A percentile compares a stretch with the other conserved stretches of the same genome.
phyloP scores from a whole-genome alignment of 2,797 vertebrate genomes.

The Silurus aristotelis region DNA sequence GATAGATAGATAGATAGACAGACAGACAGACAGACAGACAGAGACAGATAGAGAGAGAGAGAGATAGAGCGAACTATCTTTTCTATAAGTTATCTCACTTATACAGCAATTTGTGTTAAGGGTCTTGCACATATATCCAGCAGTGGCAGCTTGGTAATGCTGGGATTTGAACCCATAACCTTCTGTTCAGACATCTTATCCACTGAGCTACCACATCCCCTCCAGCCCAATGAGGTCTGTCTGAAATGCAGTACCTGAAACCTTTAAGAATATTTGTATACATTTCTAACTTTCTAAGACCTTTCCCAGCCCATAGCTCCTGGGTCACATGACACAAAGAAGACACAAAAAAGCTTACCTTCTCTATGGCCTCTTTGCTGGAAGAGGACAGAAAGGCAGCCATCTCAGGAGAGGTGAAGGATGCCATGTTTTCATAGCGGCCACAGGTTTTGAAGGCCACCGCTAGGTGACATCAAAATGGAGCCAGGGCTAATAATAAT shows the following conservation, averaged over 20 bases:
- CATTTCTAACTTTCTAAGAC: not conserved
- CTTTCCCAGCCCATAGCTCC: not conserved
- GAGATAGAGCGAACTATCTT: too few relatives aligned
- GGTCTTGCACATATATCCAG: too few relatives aligned
- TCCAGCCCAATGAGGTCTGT: too few relatives aligned
- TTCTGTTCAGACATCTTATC: too few relatives aligned
- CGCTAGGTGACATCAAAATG: conserved; percentile 78
- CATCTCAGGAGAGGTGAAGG: conserved; percentile 84
- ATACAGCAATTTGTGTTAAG: too few relatives aligned
- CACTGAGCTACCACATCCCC: too few relatives aligned
- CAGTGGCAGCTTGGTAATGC: too few relatives aligned
- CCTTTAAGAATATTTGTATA: not conserved
- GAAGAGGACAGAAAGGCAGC: conserved; percentile 57
- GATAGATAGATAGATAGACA: too few relatives aligned
- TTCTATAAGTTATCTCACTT: too few relatives aligned
- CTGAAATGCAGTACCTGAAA: not conserved
- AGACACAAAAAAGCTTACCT: conserved; percentile 62
- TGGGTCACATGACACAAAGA: not conserved
- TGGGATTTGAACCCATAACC: too few relatives aligned
- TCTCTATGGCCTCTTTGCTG: conserved; percentile 65
- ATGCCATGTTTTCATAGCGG: conserved; percentile 71
- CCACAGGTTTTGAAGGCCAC: conserved; percentile 84
- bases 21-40: too few relatives aligned
- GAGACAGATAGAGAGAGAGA: too few relatives aligned
- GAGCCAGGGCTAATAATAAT: conserved; percentile 84